Evolutionary conservation across 2,113 vertebrate species (phyloP).

Genomic region (Chaenogobius annularis): DNA sequence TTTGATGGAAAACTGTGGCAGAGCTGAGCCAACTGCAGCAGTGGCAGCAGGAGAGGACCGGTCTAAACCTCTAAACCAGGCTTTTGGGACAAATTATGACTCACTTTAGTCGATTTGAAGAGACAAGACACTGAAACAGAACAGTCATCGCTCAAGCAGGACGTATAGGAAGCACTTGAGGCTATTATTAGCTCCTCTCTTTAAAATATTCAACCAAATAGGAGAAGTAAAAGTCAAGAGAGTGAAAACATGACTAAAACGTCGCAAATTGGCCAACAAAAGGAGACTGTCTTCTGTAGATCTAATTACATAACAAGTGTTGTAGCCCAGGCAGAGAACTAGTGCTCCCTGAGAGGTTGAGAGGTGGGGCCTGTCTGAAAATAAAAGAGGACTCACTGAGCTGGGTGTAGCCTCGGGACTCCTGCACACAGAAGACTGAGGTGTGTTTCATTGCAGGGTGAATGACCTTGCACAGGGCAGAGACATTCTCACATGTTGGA

Average conservation of each 20-base stretch:
- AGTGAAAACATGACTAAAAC: not conserved
- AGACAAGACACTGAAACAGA: conserved; percentile 40
- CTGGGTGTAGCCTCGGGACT: conserved; percentile 43
- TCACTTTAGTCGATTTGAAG: conserved; percentile 49
- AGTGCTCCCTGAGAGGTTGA: conserved; percentile 33
- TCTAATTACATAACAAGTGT: conserved; percentile 5
- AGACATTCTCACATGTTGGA: conserved; percentile 15
- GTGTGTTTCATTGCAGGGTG: conserved; percentile 46
- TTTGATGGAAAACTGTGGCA: conserved; percentile 76
- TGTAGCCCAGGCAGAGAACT: conserved; percentile 10
- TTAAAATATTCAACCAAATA: conserved; percentile 7
- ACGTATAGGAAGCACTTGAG: conserved; percentile 44
- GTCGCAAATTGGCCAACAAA: not conserved
- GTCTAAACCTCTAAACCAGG: conserved; percentile 50
- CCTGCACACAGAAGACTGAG: conserved; percentile 35
- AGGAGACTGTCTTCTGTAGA: not conserved
- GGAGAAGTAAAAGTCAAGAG: conserved; percentile 12
- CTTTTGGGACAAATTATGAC: conserved; percentile 28
- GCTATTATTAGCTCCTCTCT: conserved; percentile 39
- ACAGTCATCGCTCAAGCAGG: conserved; percentile 21
- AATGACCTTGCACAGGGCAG: conserved; percentile 22
- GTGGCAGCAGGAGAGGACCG: conserved; percentile 54
- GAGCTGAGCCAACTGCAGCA: conserved; percentile 66
- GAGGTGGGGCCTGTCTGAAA: conserved; percentile 35
- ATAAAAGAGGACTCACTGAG: conserved; percentile 25